phyloP scores from a whole-genome alignment of 2,888 invertebrate genomes.

The Ferdinandea cuprea region DNA sequence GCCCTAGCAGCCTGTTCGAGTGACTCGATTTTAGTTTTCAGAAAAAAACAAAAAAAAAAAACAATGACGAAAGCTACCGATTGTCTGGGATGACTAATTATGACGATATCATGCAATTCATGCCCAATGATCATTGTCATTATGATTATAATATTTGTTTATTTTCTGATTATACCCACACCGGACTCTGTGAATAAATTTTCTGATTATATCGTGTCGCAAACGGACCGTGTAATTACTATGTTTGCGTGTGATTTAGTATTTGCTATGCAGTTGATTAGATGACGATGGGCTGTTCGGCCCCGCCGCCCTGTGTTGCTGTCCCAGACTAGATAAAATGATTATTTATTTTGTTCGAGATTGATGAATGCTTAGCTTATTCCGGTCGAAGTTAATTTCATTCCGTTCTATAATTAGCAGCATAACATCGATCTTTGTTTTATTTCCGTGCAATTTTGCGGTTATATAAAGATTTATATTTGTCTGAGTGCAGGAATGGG shows the following conservation, averaged over 20 bases:
- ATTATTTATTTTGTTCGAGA: slow-evolving; percentile 24
- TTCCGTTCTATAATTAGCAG: slow-evolving; percentile 48
- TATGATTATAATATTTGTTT: not conserved
- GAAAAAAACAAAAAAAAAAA: no score
- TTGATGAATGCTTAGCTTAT: slow-evolving; percentile 45
- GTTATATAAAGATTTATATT: slow-evolving; percentile 25
- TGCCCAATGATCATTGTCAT: not conserved
- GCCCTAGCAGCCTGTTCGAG: not conserved
- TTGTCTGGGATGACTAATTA: slow-evolving; percentile 50
- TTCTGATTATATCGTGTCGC: slow-evolving; percentile 31
- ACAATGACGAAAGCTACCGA: slow-evolving; percentile 38
- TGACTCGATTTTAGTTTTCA: slow-evolving; percentile 17
- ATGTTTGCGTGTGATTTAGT: not conserved
- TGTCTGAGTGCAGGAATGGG: not conserved
- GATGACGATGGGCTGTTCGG: not conserved
- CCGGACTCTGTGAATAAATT: slow-evolving; percentile 5
- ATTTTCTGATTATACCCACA: not conserved
- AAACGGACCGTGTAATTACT: slow-evolving; percentile 39
- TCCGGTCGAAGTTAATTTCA: slow-evolving; percentile 48
- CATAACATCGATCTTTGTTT: slow-evolving; percentile 40
- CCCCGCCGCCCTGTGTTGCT: not conserved
- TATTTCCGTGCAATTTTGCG: slow-evolving; percentile 57
- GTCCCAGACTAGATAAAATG: slow-evolving; percentile 1
- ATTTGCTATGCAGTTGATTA: slow-evolving; percentile 20
- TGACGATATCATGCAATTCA: slow-evolving; percentile 33